Evolutionary conservation across 2,888 invertebrate genomes (phyloP), one percentile per base, ranked within the genome.

Genomic region (Galerucella calmariensis): DNA sequence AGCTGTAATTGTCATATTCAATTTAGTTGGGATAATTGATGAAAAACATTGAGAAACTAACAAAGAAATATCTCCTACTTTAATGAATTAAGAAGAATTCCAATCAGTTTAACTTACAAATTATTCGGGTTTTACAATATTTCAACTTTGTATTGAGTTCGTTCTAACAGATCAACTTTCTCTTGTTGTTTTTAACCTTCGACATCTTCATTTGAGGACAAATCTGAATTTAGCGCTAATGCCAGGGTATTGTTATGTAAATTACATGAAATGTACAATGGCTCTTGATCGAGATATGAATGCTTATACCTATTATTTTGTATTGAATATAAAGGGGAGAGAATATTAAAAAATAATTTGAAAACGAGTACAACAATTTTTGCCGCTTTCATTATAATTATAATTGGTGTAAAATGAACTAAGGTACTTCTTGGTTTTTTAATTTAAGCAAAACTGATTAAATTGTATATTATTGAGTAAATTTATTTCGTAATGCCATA

Each of bases 191-290:
- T 53, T 53, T 53, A n/a, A 53, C 53, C 53, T 53, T n/a, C n/a
- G 53, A 53, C 53, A 53, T 53, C 53, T n/a, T 16, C 14, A n/a
- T 53, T n/a, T 53, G 53, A 53, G 53, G 53, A 53, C 53, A 53
- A 53, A n/a, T 53, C 14, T 16, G 53, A 53, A 53, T 14, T n/a
- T 53, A 16, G 8, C n/a, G 12, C 8, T 14, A 53, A 16, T 53
- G 53, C n/a, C 53, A 53, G 53, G n/a, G 53, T 53, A 53, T 53
- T n/a, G 14, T 53, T 53, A 53, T 53, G 53, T 53, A n/a, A 53
- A 53, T 53, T 53, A 53, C 53, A 53, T 53, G 5, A 1, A 53
- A 14, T 12, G 0, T 4, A 48, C 48, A 48, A 48, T 14, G 48
- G 48, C 3, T 48, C 48, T 12, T 14, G 1, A 48, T 48, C 48